A percentile compares a stretch with the other conserved stretches of the same genome.
Evolutionary conservation across 2,888 invertebrate species (phyloP).

Genomic region (Pyrrhosoma nymphula): DNA sequence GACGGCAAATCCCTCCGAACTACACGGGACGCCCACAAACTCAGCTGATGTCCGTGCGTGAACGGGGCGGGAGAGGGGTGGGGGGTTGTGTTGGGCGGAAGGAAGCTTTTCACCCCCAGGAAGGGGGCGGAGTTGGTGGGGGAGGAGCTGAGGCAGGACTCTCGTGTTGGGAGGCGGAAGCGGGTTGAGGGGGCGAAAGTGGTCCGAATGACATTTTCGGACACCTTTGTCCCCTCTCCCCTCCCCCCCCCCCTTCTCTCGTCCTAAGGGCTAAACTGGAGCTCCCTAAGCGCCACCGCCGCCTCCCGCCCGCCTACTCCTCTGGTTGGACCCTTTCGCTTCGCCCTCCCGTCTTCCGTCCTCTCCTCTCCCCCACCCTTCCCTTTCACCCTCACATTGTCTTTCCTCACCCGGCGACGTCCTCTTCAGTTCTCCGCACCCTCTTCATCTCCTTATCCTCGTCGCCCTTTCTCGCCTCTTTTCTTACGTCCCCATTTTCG

Average conservation of each 20-base stretch:
- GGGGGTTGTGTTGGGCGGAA: neutral
- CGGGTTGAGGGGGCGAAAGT: constrained; percentile 5
- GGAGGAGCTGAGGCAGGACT: neutral
- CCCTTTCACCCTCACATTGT: neutral
- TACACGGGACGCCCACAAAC: constrained; percentile 15
- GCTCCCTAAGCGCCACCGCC: constrained; percentile 34
- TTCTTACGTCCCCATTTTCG: neutral
- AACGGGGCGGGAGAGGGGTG: neutral
- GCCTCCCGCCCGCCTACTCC: neutral
- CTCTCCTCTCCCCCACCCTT: neutral
- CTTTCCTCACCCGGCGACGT: neutral
- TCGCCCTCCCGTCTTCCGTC: neutral
- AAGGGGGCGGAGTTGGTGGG: too few species aligned
- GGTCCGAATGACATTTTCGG: constrained; percentile 61
- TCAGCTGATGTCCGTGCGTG: constrained; percentile 1
- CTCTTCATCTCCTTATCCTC: neutral
- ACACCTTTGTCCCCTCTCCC: constrained; percentile 33
- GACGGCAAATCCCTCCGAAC: constrained; percentile 45
- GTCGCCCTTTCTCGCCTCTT: neutral
- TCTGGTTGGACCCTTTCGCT: neutral
- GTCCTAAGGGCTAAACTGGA: constrained; percentile 34
- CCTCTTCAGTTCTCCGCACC: neutral
- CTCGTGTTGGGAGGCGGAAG: neutral
- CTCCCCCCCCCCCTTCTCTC: neutral
- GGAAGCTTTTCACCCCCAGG: neutral